Evolutionary conservation across 2,888 invertebrate genomes (phyloP).

Genomic region (Tolmerus cingulatus): DNA sequence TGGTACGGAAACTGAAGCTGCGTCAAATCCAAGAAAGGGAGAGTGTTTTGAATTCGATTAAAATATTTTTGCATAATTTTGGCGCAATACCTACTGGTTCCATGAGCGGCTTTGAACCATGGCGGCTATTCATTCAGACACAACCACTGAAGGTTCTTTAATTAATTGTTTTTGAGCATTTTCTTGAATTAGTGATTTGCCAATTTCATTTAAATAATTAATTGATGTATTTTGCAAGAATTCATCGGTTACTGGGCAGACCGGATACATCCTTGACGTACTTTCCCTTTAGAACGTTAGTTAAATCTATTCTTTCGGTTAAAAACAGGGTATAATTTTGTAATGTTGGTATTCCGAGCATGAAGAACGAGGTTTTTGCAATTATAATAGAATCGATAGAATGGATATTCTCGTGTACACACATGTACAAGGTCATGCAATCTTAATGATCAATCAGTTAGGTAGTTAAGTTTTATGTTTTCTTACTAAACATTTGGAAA

Average conservation of each 20-base stretch:
- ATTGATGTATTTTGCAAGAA: conserved; percentile 13
- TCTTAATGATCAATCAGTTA: neutral
- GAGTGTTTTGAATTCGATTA: conserved; percentile 8
- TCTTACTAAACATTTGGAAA: neutral
- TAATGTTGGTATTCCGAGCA: neutral
- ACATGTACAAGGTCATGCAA: neutral
- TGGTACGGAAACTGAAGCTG: neutral
- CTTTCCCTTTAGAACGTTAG: neutral
- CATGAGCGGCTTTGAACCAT: neutral
- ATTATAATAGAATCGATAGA: neutral
- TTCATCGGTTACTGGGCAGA: neutral
- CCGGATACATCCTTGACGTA: neutral
- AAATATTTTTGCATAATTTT: conserved; percentile 24
- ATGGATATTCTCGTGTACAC: neutral
- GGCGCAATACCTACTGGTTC: neutral
- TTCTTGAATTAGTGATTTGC: neutral
- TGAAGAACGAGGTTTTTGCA: neutral
- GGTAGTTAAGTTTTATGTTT: neutral
- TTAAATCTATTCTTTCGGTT: neutral
- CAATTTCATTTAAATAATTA: conserved; percentile 13
- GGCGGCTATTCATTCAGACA: neutral
- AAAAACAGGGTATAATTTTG: neutral
- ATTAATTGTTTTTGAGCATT: conserved; percentile 5
- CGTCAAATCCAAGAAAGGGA: neutral
- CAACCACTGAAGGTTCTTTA: conserved; percentile 13